These are phyloP conservation scores for Dione vanillae DNA, from an alignment of 2,888 invertebrate genomes.

Conservation along the genomic window DNA sequence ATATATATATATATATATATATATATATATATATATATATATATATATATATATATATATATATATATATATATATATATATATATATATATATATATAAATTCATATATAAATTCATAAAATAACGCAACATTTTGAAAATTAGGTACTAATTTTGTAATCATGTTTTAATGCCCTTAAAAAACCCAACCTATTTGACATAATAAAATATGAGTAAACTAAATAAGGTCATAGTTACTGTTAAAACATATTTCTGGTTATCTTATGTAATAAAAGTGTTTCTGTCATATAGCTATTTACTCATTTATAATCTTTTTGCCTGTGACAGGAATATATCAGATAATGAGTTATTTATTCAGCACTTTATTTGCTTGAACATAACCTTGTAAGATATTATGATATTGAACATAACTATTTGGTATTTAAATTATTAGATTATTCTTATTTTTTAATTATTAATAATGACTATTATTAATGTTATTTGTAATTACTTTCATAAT, in stretches of 20 bases:
- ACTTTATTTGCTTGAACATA: constrained; percentile 24
- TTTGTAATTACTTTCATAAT: not conserved
- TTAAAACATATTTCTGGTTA: not conserved
- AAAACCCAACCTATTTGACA: not conserved
- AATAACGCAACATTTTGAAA: too few species aligned
- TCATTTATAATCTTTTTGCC: not conserved
- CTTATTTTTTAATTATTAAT: constrained; percentile 6
- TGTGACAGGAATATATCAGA: constrained; percentile 33
- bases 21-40: too few species aligned
- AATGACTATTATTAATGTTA: not conserved
- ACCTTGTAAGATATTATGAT: constrained; percentile 6
- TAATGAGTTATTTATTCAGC: constrained; percentile 50
- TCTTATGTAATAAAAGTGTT: not conserved
- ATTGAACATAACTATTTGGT: constrained; percentile 12
- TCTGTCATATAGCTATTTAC: not conserved
- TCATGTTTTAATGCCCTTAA: too few species aligned
- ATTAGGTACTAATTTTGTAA: not conserved
- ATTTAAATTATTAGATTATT: constrained; percentile 22
- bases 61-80: too few species aligned
- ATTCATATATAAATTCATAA: too few species aligned
- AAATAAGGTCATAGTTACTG: not conserved
- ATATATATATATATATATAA: too few species aligned
- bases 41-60: too few species aligned
- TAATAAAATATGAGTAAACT: not conserved
- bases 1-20: too few species aligned